Evolutionary conservation across 2,113 vertebrate genomes (phyloP).

Genomic region (Ophiodon elongatus): DNA sequence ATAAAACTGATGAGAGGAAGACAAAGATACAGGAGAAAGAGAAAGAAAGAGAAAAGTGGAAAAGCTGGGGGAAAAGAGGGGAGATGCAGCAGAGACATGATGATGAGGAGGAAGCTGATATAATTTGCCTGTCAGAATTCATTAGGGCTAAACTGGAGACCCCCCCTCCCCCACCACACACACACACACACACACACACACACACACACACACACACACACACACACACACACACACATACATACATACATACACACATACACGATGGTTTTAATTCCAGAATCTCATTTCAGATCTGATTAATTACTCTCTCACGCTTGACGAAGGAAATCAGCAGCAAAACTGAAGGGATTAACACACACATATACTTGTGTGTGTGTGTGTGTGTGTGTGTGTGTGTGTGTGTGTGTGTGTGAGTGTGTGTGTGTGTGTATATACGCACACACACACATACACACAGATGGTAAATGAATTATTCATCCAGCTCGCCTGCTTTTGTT

Average conservation of each 20-base stretch:
- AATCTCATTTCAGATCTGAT: constrained; percentile 82
- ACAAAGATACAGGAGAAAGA: background rate
- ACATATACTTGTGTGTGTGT: background rate
- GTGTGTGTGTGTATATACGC: background rate
- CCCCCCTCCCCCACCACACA: too few species aligned
- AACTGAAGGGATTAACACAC: constrained; percentile 74
- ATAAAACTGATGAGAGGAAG: background rate
- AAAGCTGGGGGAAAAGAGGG: constrained; percentile 1
- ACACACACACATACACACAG: constrained; percentile 25
- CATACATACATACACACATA: constrained; percentile 35
- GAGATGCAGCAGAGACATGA: constrained; percentile 43
- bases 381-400: background rate
- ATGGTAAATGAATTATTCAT: constrained; percentile 69
- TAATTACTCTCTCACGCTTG: constrained; percentile 81
- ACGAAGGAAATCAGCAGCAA: constrained; percentile 77
- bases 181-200: constrained; percentile 38
- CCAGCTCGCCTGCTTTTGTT: constrained; percentile 41
- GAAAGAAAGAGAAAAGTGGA: background rate
- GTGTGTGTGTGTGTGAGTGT: too few species aligned
- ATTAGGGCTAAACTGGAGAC: constrained; percentile 63
- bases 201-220: constrained; percentile 41
- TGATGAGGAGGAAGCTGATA: constrained; percentile 69
- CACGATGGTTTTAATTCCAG: constrained; percentile 71
- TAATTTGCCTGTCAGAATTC: constrained; percentile 78
- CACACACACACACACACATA: constrained; percentile 35